Percentiles rank a stretch among this genome's conserved stretches.
Conservation (phyloP, 2,113 vertebrate genomes). For the Ciconia stormi region DNA sequence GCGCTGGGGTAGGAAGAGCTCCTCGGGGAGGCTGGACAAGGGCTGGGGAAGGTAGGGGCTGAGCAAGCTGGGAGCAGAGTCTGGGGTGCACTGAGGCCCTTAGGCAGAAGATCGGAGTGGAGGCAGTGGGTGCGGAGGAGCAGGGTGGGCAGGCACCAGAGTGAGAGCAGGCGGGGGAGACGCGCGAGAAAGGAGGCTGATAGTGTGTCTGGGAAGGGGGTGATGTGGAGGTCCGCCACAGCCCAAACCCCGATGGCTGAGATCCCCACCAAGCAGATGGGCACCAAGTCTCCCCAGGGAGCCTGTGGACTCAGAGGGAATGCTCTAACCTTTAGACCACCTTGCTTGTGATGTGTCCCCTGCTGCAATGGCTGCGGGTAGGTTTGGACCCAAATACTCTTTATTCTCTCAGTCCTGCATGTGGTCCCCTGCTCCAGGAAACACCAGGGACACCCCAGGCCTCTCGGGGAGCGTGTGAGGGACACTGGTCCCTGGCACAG, state of each 20-base stretch:
- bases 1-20: background rate
- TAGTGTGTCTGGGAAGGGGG: background rate
- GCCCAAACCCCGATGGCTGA: background rate
- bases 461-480: background rate
- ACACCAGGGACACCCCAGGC: background rate
- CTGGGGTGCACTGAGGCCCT: background rate
- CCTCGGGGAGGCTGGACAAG: background rate
- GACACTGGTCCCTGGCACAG: background rate
- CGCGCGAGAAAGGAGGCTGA: accelerated
- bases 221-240: background rate
- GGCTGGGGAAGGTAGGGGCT: background rate
- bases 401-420: background rate
- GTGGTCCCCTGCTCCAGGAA: background rate
- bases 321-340: background rate
- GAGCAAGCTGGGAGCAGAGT: background rate
- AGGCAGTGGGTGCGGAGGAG: background rate
- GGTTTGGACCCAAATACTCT: background rate
- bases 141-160: background rate
- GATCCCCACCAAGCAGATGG: background rate
- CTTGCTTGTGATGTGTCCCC: background rate
- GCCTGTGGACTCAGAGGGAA: background rate
- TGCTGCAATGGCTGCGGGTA: background rate
- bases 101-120: background rate
- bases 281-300: background rate
- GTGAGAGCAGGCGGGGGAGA: accelerated